A percentile compares a stretch with the other conserved stretches of the same genome.
These are phyloP conservation scores for Hyperoodon ampullatus DNA, from an alignment of 2,113 vertebrate genomes.

Conservation along the genomic window DNA sequence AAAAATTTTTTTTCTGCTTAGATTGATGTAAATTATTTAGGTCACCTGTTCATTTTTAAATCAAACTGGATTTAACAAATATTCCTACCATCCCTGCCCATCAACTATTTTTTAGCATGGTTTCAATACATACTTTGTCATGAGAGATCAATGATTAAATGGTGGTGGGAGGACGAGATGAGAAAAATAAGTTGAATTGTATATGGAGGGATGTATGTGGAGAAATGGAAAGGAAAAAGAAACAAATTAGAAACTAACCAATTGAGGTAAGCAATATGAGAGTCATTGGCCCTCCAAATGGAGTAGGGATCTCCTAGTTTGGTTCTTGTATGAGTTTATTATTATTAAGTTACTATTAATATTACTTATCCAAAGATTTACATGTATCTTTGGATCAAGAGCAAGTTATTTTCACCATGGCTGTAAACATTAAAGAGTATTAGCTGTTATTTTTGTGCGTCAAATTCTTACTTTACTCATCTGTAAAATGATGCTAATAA, in stretches of 20 bases:
- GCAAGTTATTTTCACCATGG: not conserved
- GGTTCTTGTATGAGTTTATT: not conserved
- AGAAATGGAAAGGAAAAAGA: not conserved
- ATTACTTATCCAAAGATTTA: not conserved
- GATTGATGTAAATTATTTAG: not conserved
- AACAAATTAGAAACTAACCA: not conserved
- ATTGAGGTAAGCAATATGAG: not conserved
- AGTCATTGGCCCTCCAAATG: not conserved
- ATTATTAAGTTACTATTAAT: not conserved
- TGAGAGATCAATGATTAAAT: not conserved
- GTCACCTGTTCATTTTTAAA: not conserved
- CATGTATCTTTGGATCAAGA: not conserved
- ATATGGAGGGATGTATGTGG: not conserved
- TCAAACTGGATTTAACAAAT: not conserved
- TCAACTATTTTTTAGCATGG: not conserved
- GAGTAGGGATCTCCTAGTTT: not conserved
- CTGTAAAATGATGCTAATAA: not conserved
- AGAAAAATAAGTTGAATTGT: not conserved
- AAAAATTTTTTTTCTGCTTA: not conserved
- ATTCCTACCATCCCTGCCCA: not conserved
- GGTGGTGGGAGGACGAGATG: not conserved
- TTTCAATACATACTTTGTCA: not conserved
- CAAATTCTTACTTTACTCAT: not conserved
- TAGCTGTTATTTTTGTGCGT: not conserved
- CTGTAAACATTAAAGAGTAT: not conserved